Evolutionary conservation across 2,888 invertebrate genomes (phyloP).

Genomic region (Ennomos fuscantarius): DNA sequence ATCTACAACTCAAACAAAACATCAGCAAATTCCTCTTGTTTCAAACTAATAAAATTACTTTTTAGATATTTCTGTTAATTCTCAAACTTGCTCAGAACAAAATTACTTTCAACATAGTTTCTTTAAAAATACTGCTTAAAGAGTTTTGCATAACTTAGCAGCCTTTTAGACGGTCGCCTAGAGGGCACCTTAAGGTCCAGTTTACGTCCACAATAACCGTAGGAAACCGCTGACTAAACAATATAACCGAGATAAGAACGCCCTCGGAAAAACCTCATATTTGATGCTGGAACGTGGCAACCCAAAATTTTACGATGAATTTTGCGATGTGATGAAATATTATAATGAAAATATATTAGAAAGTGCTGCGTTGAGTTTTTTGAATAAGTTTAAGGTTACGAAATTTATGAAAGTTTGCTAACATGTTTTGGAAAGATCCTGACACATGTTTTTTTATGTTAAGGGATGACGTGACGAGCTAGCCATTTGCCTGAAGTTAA

Average conservation of each 20-base stretch:
- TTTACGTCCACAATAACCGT: slow-evolving; percentile 49
- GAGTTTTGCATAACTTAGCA: slow-evolving; percentile 30
- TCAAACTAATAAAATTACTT: slow-evolving; percentile 8
- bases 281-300: slow-evolving; percentile 36
- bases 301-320: slow-evolving; percentile 34
- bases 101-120: slow-evolving; percentile 21
- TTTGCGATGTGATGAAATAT: slow-evolving; percentile 24
- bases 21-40: not conserved
- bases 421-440: too few species aligned
- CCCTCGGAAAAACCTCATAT: slow-evolving; percentile 48
- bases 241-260: slow-evolving; percentile 47
- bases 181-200: slow-evolving; percentile 30
- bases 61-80: slow-evolving; percentile 16
- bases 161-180: slow-evolving; percentile 20
- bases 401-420: not conserved
- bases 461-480: too few species aligned
- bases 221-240: slow-evolving; percentile 53
- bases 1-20: too few species aligned
- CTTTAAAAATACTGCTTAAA: slow-evolving; percentile 13
- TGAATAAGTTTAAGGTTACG: not conserved
- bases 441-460: too few species aligned
- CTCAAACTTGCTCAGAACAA: not conserved
- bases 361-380: slow-evolving; percentile 9
- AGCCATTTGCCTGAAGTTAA: too few species aligned
- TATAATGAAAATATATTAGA: slow-evolving; percentile 26